Conservation (phyloP, 2,113 vertebrate species). For the zebrafish (Danio rerio) region DNA sequence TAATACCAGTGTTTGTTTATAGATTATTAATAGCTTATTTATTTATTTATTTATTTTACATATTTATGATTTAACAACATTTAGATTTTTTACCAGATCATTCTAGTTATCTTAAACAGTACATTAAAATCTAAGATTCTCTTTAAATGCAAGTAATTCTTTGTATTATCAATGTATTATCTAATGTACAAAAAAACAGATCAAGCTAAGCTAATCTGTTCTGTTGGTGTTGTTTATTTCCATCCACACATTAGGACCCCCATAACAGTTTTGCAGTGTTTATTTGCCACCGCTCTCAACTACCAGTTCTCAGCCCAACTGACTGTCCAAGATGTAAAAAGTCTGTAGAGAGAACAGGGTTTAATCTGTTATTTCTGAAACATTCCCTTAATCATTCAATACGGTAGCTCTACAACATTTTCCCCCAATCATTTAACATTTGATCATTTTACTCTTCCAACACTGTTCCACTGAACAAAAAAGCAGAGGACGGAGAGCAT, state of each 20-base stretch:
- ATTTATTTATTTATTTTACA: too few species aligned
- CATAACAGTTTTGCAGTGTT: constrained; percentile 20
- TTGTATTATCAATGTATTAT: neutral
- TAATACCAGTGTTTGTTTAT: too few species aligned
- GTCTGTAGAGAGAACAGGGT: neutral
- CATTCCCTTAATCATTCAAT: constrained; percentile 1
- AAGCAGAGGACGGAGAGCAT: too few species aligned
- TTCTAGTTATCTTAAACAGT: neutral
- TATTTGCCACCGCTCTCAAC: constrained; percentile 16
- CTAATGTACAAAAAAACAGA: neutral
- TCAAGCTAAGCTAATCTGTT: neutral
- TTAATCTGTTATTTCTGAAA: neutral
- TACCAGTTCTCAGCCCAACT: constrained; percentile 21
- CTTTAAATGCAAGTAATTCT: neutral
- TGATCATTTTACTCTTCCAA: constrained; percentile 10
- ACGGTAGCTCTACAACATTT: neutral
- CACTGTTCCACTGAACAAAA: neutral
- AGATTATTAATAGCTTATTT: too few species aligned
- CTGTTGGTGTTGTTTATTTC: constrained; percentile 5
- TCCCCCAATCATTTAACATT: neutral
- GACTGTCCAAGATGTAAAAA: constrained; percentile 25
- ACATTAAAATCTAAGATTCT: neutral
- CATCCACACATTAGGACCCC: constrained; percentile 22
- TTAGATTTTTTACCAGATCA: neutral
- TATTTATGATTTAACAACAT: neutral